These are phyloP conservation scores for Botia kubotai DNA, from an alignment of 2,797 vertebrate genomes.

Conservation along the genomic window DNA sequence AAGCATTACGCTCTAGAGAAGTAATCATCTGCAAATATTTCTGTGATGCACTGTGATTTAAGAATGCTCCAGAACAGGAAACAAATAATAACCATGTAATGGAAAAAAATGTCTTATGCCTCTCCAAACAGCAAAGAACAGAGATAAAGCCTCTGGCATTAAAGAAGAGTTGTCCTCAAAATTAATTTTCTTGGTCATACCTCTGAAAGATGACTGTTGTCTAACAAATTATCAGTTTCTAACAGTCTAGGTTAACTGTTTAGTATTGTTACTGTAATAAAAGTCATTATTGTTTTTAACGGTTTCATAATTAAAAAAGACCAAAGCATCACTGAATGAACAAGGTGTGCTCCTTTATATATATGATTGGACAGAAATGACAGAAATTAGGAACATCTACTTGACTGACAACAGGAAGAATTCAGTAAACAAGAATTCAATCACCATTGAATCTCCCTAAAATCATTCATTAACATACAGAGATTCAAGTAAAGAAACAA, in stretches of 20 bases:
- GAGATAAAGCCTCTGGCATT: constrained; percentile 4
- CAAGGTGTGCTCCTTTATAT: neutral
- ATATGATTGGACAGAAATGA: neutral
- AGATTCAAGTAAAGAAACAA: neutral
- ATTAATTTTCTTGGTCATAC: neutral
- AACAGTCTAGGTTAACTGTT: neutral
- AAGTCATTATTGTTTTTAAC: no score
- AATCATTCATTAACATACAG: neutral
- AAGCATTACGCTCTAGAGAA: constrained; percentile 54
- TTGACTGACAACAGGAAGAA: neutral
- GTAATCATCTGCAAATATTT: constrained; percentile 60
- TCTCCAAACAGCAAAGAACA: neutral
- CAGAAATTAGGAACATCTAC: neutral
- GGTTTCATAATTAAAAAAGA: neutral
- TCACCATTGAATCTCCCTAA: neutral
- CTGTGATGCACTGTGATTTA: constrained; percentile 43
- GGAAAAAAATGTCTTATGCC: neutral
- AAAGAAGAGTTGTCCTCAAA: neutral
- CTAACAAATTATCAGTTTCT: neutral
- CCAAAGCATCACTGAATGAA: neutral
- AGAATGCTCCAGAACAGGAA: constrained; percentile 37
- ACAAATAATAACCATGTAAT: constrained; percentile 47
- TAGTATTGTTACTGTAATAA: neutral
- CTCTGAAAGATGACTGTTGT: neutral
- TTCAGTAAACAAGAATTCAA: neutral